Conservation (phyloP, 2,888 invertebrate species). For the Neoitamus cyanurus region DNA sequence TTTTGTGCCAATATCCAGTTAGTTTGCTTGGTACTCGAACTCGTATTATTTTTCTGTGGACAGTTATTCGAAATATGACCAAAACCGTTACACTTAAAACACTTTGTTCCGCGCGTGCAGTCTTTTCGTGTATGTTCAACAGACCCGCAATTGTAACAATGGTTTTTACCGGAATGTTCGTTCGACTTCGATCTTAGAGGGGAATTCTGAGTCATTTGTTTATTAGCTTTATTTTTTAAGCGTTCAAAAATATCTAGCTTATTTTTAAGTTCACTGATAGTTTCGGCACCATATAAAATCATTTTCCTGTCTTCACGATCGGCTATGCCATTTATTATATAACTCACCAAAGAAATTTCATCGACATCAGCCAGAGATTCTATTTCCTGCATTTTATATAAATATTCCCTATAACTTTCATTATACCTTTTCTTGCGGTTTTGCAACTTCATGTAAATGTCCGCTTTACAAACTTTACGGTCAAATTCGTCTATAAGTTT, state of each 20-base stretch:
- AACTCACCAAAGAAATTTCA: background rate
- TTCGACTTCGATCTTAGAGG: too few species aligned
- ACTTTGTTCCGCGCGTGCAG: too few species aligned
- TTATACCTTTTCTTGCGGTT: background rate
- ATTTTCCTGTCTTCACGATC: background rate
- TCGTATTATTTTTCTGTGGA: background rate
- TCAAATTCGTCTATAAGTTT: background rate
- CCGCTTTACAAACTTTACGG: background rate
- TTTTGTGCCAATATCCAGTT: background rate
- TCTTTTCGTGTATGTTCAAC: too few species aligned
- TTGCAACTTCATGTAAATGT: background rate
- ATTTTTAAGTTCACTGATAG: background rate
- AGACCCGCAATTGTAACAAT: too few species aligned
- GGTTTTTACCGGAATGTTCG: too few species aligned
- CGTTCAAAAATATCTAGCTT: background rate
- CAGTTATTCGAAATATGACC: background rate
- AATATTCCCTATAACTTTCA: background rate
- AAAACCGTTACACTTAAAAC: too few species aligned
- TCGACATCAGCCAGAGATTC: background rate
- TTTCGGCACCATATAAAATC: background rate
- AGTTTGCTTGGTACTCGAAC: background rate
- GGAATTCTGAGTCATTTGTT: too few species aligned
- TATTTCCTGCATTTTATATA: background rate
- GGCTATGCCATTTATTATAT: background rate
- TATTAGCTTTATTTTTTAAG: background rate